A percentile compares a stretch with the other conserved stretches of the same genome.
phyloP scores from a whole-genome alignment of 2,797 vertebrate genomes.

The Crocidura indochinensis region DNA sequence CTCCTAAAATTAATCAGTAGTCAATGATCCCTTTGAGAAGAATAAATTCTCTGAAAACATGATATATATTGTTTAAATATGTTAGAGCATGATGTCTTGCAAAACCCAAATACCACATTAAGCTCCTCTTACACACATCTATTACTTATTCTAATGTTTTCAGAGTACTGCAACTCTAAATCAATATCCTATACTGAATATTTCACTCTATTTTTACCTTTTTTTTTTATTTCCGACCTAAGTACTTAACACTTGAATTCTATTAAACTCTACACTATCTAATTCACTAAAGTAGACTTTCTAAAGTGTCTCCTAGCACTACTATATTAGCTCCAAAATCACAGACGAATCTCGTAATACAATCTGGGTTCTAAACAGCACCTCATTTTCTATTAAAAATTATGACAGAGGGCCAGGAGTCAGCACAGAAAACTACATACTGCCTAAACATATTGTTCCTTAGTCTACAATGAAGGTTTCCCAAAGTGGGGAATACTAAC shows the following conservation, averaged over 20 bases:
- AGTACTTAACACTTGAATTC: slow-evolving; percentile 46
- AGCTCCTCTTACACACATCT: slow-evolving; percentile 6
- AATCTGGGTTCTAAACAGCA: slow-evolving; percentile 47
- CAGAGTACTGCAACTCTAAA: slow-evolving; percentile 45
- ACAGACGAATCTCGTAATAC: neutral
- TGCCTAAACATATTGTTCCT: slow-evolving; percentile 31
- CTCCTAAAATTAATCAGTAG: slow-evolving; percentile 65
- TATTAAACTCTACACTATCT: slow-evolving; percentile 20
- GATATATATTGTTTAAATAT: slow-evolving; percentile 60
- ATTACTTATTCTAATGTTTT: slow-evolving; percentile 4
- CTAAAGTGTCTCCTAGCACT: slow-evolving; percentile 25
- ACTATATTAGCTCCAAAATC: slow-evolving; percentile 46
- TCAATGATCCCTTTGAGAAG: slow-evolving; percentile 74
- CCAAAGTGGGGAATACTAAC: neutral
- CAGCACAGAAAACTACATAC: neutral
- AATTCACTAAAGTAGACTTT: slow-evolving; percentile 14
- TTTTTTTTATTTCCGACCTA: slow-evolving; percentile 44
- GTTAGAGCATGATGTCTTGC: slow-evolving; percentile 33
- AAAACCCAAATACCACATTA: slow-evolving; percentile 23
- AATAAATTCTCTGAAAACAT: slow-evolving; percentile 73
- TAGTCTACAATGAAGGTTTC: neutral
- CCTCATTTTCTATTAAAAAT: slow-evolving; percentile 57
- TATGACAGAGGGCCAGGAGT: neutral
- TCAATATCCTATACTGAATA: slow-evolving; percentile 42
- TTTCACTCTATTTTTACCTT: slow-evolving; percentile 40